Percentiles rank a stretch among this genome's conserved stretches.
phyloP scores from a whole-genome alignment of 1,140 invertebrate genomes.

The Gryllus bimaculatus region DNA sequence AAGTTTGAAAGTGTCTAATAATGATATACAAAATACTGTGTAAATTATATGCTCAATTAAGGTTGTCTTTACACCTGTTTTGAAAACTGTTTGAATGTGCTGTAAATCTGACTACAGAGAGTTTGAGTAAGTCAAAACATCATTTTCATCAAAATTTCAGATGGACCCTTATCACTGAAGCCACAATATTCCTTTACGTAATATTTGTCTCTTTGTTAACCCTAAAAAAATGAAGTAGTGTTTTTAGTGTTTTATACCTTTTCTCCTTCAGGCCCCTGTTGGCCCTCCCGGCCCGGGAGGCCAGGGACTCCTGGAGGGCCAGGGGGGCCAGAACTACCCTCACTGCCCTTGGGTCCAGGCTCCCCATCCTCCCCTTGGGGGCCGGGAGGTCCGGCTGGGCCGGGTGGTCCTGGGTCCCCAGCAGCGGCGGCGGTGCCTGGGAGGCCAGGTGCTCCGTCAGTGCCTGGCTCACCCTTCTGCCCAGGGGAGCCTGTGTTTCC shows the following conservation, averaged over 20 bases:
- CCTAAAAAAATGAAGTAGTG: not conserved
- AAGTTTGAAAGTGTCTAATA: no score
- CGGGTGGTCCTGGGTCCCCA: slow-evolving; percentile 31
- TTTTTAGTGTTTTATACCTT: slow-evolving; percentile 6
- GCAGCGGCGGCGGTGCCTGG: slow-evolving; percentile 28
- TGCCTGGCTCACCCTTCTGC: slow-evolving; percentile 34
- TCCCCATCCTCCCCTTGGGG: slow-evolving; percentile 46
- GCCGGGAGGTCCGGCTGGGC: slow-evolving; percentile 28
- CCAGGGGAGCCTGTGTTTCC: slow-evolving; percentile 32
- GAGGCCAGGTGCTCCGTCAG: slow-evolving; percentile 33
- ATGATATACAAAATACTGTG: no score
- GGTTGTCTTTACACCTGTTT: no score
- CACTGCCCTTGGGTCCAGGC: slow-evolving; percentile 60
- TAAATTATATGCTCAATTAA: no score
- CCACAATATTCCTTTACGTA: no score
- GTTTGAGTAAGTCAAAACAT: not conserved
- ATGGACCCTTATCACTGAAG: no score
- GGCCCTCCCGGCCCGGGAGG: slow-evolving; percentile 29
- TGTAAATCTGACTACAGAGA: no score
- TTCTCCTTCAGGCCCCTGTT: slow-evolving; percentile 28
- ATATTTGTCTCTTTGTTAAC: no score
- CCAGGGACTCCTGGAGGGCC: slow-evolving; percentile 29
- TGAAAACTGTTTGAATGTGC: no score
- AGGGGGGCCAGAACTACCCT: slow-evolving; percentile 37
- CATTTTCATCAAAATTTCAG: no score